Conservation (phyloP, 2,888 invertebrate genomes). For the Ryuthela nishihirai region DNA sequence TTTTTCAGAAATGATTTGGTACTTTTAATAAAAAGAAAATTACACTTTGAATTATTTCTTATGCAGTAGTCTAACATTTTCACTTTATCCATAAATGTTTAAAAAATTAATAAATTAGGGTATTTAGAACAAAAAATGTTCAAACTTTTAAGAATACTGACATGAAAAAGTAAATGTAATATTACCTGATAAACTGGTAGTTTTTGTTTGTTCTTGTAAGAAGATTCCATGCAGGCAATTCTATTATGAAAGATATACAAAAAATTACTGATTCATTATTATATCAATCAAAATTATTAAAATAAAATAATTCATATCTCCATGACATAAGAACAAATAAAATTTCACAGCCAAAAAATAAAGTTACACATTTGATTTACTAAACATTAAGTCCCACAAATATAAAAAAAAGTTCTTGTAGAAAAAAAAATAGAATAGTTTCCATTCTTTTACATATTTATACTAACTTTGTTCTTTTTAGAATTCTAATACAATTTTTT, state of each 20-base stretch:
- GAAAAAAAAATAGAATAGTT: no score
- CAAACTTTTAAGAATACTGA: neutral
- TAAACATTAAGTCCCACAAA: neutral
- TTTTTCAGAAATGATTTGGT: no score
- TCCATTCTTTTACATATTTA: no score
- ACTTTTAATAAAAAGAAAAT: no score
- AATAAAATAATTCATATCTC: no score
- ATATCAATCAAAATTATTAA: neutral
- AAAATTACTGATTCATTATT: neutral
- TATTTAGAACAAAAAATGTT: no score
- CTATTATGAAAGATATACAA: slow-evolving; percentile 49
- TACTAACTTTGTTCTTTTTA: no score
- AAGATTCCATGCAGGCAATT: slow-evolving; percentile 80
- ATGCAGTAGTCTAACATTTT: neutral
- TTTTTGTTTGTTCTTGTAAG: slow-evolving; percentile 88
- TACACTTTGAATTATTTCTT: no score
- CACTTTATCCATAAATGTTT: neutral
- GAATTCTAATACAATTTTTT: no score
- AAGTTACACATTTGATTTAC: neutral
- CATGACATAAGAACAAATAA: no score
- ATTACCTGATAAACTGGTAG: slow-evolving; percentile 78
- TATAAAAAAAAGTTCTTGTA: neutral
- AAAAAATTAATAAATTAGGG: neutral
- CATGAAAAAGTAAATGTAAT: neutral
- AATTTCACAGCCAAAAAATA: no score